Evolutionary conservation across 2,888 invertebrate species (phyloP).

Genomic region (Troglohyphantes excavatus): DNA sequence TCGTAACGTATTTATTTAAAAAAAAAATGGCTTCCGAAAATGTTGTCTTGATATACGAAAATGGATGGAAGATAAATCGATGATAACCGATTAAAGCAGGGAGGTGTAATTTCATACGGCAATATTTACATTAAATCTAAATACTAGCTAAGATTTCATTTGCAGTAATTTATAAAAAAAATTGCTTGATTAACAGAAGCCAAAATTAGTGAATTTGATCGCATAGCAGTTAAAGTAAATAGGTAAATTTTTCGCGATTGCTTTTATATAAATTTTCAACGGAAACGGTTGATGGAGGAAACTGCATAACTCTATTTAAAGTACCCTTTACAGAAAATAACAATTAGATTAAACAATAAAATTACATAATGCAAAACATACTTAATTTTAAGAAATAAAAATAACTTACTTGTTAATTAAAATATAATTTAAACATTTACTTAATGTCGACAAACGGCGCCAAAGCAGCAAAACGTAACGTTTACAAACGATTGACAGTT

Average conservation of each 20-base stretch:
- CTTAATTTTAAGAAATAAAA: neutral
- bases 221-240: neutral
- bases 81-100: too few relatives aligned
- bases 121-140: neutral
- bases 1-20: too few relatives aligned
- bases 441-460: slow-evolving; percentile 58
- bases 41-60: too few relatives aligned
- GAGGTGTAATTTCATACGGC: neutral
- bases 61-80: too few relatives aligned
- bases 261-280: neutral
- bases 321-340: neutral
- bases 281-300: slow-evolving; percentile 6
- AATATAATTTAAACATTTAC: neutral
- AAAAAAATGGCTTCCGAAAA: too few relatives aligned
- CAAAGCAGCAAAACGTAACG: slow-evolving; percentile 24
- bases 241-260: neutral
- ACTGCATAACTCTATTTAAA: neutral
- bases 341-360: neutral
- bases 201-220: too few relatives aligned
- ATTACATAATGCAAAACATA: neutral
- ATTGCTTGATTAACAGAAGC: too few relatives aligned
- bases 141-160: neutral
- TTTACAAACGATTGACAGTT: neutral
- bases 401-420: neutral
- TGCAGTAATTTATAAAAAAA: too few relatives aligned